These are phyloP conservation scores for Netelia fuscicornis DNA, from an alignment of 2,888 invertebrate species.

Conservation along the genomic window DNA sequence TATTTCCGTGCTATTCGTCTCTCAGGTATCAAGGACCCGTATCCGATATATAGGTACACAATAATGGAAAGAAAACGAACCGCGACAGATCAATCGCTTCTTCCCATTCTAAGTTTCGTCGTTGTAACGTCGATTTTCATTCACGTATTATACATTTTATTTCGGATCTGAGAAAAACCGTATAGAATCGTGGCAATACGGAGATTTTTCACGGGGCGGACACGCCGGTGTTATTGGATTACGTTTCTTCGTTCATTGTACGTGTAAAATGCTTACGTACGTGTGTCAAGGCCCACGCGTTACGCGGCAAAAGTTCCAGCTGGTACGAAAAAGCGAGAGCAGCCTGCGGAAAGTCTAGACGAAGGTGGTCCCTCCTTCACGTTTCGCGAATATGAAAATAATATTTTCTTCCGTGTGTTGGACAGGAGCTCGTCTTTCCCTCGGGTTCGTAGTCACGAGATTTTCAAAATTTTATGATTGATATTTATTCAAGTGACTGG, in stretches of 20 bases:
- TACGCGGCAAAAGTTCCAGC: slow-evolving; percentile 65
- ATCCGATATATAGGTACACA: slow-evolving; percentile 8
- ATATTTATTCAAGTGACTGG: slow-evolving; percentile 83
- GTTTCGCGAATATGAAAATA: slow-evolving; percentile 82
- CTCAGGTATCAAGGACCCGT: slow-evolving; percentile 51
- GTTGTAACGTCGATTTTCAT: slow-evolving; percentile 61
- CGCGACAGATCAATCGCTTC: slow-evolving; percentile 59
- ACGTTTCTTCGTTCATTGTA: slow-evolving; percentile 74
- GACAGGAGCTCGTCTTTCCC: slow-evolving; percentile 67
- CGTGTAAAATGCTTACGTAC: slow-evolving; percentile 1
- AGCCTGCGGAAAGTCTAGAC: slow-evolving; percentile 10
- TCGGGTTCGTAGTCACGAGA: slow-evolving; percentile 20
- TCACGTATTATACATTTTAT: slow-evolving; percentile 56
- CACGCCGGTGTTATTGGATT: slow-evolving; percentile 80
- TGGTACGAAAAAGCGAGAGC: slow-evolving; percentile 54
- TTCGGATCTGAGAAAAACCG: slow-evolving; percentile 38
- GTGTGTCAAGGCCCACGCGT: slow-evolving; percentile 33
- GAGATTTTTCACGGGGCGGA: slow-evolving; percentile 76
- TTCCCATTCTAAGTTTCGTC: slow-evolving; percentile 54
- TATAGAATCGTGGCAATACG: slow-evolving; percentile 51
- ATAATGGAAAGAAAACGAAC: slow-evolving; percentile 64
- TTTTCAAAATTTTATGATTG: slow-evolving; percentile 78
- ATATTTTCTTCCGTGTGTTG: slow-evolving; percentile 77
- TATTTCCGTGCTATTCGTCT: slow-evolving; percentile 51
- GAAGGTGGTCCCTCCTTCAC: neutral